phyloP scores from a whole-genome alignment of 2,888 invertebrate species.

The Acholoe squamosa region DNA sequence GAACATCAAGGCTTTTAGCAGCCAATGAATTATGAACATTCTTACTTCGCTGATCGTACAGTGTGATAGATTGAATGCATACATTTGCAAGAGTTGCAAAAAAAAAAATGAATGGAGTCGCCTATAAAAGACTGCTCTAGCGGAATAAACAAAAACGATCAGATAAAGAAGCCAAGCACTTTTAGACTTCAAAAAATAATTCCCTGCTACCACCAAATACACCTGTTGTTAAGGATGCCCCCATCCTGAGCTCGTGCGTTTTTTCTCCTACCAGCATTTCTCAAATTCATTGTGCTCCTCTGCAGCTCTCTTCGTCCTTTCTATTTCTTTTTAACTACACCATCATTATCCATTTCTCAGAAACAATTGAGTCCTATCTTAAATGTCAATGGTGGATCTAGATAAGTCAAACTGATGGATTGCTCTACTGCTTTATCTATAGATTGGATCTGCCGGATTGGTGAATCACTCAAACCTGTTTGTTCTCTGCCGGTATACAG shows the following conservation, averaged over 20 bases:
- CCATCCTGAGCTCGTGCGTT: neutral
- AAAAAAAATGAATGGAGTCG: neutral
- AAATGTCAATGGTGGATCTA: no score
- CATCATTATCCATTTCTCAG: no score
- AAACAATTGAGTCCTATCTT: no score
- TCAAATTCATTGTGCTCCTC: neutral
- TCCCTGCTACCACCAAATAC: neutral
- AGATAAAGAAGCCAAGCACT: neutral
- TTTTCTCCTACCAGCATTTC: neutral
- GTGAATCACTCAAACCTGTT: no score
- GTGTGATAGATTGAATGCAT: slow-evolving; percentile 3
- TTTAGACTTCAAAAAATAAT: neutral
- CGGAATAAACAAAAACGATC: neutral
- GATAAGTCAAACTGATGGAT: no score
- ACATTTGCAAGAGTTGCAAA: neutral
- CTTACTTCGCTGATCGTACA: neutral
- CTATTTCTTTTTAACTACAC: neutral
- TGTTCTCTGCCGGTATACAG: no score
- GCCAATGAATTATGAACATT: slow-evolving; percentile 40
- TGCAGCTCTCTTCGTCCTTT: neutral
- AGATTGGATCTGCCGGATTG: no score
- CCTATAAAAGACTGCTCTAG: neutral
- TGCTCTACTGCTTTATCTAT: no score
- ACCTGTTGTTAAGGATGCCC: neutral
- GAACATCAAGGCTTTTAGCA: slow-evolving; percentile 37